These are phyloP conservation scores for Drosophila ohnishii DNA, from an alignment of 1,140 invertebrate genomes.

Conservation along the genomic window DNA sequence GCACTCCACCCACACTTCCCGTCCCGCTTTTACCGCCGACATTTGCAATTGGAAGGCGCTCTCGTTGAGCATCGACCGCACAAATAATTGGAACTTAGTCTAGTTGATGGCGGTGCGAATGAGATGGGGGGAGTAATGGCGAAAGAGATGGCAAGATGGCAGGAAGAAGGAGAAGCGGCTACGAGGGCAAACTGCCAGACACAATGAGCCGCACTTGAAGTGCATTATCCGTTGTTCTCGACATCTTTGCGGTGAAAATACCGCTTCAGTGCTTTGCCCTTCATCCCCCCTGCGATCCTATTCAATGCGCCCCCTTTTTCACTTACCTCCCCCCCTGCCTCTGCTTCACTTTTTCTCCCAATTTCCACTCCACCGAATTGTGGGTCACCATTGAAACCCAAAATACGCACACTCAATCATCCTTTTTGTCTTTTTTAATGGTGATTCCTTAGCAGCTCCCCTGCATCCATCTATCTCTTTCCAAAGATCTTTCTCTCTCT, in stretches of 20 bases:
- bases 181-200: constrained; percentile 54
- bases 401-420: constrained; percentile 81
- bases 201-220: constrained; percentile 78
- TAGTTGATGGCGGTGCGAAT: constrained; percentile 41
- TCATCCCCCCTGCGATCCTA: not conserved
- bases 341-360: not conserved
- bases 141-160: constrained; percentile 17
- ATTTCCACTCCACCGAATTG: constrained; percentile 21
- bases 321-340: not conserved
- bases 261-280: constrained; percentile 21
- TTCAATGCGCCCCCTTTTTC: constrained; percentile 19
- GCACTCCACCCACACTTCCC: constrained; percentile 27
- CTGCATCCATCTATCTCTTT: constrained; percentile 5
- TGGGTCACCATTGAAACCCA: constrained; percentile 70
- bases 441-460: constrained; percentile 40
- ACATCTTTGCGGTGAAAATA: constrained; percentile 70
- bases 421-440: constrained; percentile 80
- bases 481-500: constrained; percentile 2
- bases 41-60: constrained; percentile 54
- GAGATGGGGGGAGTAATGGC: not conserved
- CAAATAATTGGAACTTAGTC: constrained; percentile 81
- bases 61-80: constrained; percentile 71
- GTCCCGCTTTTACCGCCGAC: constrained; percentile 25
- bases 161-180: constrained; percentile 7
- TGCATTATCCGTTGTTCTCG: constrained; percentile 78